These are phyloP conservation scores for Cirrhinus molitorella DNA, from an alignment of 2,797 vertebrate genomes.

Conservation along the genomic window DNA sequence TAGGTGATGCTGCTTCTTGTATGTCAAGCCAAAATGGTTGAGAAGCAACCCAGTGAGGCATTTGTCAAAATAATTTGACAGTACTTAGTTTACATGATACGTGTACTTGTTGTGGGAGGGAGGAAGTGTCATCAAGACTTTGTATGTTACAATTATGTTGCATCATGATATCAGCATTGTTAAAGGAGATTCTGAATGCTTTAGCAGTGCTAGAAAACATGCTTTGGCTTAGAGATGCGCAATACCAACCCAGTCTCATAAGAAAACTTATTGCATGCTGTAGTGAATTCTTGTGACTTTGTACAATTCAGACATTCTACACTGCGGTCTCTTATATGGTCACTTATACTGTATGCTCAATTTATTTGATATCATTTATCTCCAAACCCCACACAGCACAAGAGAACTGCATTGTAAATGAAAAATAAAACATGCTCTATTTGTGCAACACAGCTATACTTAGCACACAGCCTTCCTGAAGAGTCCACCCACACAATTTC, in stretches of 20 bases:
- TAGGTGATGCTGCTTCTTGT: conserved; percentile 32
- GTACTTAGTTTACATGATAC: conserved; percentile 9
- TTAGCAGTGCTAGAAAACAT: background rate
- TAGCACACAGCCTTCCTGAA: conserved; percentile 52
- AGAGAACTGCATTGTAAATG: conserved; percentile 14
- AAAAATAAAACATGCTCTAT: conserved; percentile 24
- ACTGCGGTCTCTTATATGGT: background rate
- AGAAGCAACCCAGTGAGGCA: conserved; percentile 8
- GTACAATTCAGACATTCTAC: background rate
- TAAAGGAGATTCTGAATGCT: conserved; percentile 32
- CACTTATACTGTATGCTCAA: background rate
- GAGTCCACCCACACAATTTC: conserved; percentile 54
- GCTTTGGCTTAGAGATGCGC: background rate
- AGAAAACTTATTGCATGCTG: background rate
- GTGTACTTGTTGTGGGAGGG: background rate
- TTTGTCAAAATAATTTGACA: conserved; percentile 46
- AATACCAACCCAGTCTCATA: background rate
- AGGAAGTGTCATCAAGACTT: conserved; percentile 35
- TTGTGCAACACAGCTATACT: conserved; percentile 52
- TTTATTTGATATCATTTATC: background rate
- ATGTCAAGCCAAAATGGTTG: conserved; percentile 8
- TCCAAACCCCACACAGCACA: background rate
- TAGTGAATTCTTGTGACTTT: background rate
- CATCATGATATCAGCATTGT: conserved; percentile 39
- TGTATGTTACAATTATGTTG: conserved; percentile 50